Evolutionary conservation across 2,113 vertebrate genomes (phyloP).

Genomic region (Tympanuchus pallidicinctus): DNA sequence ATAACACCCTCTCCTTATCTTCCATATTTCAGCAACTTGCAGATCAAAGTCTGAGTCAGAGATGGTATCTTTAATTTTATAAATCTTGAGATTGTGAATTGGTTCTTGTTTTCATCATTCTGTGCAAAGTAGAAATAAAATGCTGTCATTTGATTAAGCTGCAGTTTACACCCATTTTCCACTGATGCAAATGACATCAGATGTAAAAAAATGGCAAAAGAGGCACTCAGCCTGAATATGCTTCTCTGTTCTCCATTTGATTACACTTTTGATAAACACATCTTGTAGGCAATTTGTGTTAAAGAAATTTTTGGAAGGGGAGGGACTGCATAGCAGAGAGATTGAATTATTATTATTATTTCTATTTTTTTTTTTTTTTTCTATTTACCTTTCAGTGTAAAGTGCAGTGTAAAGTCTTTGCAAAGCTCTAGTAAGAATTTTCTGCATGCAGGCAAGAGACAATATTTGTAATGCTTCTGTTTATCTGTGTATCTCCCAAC

Average conservation of each 20-base stretch:
- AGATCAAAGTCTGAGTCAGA: background rate
- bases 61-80: background rate
- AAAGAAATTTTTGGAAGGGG: background rate
- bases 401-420: background rate
- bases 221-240: background rate
- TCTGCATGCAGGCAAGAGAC: background rate
- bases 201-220: background rate
- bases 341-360: background rate
- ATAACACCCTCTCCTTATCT: background rate
- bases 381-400: background rate
- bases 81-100: background rate
- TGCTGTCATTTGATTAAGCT: background rate
- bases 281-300: background rate
- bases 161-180: background rate
- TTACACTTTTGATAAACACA: background rate
- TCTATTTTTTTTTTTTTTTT: background rate
- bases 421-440: conserved; percentile 21
- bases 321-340: background rate
- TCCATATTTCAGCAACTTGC: background rate
- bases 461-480: conserved; percentile 51
- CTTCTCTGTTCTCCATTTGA: background rate
- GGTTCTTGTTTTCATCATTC: background rate
- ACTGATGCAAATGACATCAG: background rate
- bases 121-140: background rate
- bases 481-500: conserved; percentile 55